A percentile compares a stretch with the other conserved stretches of the same genome.
These are phyloP conservation scores for Drosophila buzzatii DNA, from an alignment of 2,888 invertebrate genomes.

Conservation along the genomic window DNA sequence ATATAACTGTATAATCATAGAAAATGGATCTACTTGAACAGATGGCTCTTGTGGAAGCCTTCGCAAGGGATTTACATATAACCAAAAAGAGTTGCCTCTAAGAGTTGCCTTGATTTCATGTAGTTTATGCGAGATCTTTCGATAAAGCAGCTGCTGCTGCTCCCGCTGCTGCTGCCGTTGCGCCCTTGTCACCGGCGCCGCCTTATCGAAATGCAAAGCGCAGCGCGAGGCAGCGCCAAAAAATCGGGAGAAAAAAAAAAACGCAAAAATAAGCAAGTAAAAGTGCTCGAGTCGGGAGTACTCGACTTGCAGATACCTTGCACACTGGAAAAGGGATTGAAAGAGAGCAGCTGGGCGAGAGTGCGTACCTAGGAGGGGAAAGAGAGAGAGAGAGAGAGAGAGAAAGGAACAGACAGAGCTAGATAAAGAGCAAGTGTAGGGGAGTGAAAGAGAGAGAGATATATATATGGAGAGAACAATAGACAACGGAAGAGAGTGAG, in stretches of 20 bases:
- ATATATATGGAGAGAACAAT: no score
- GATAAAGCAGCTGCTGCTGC: conserved; percentile 20
- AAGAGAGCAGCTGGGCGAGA: neutral
- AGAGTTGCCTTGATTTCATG: neutral
- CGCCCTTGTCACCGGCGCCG: conserved; percentile 5
- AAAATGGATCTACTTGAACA: neutral
- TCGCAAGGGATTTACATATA: neutral
- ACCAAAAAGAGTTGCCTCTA: neutral
- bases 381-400: neutral
- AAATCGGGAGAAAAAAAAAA: conserved; percentile 5
- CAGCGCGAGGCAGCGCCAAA: conserved; percentile 7
- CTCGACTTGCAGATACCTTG: neutral
- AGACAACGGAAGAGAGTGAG: neutral
- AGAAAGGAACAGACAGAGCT: neutral
- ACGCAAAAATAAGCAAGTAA: conserved; percentile 1
- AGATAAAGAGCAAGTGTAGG: neutral
- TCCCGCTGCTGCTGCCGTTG: conserved; percentile 19
- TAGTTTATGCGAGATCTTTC: conserved; percentile 7
- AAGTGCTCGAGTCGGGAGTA: neutral
- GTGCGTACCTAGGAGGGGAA: neutral
- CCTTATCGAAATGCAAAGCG: conserved; percentile 55
- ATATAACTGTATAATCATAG: conserved; percentile 1
- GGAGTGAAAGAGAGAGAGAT: neutral
- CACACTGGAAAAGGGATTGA: neutral
- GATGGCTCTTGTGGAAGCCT: neutral